phyloP scores from a whole-genome alignment of 2,113 vertebrate genomes.

The Xenopus laevis region DNA sequence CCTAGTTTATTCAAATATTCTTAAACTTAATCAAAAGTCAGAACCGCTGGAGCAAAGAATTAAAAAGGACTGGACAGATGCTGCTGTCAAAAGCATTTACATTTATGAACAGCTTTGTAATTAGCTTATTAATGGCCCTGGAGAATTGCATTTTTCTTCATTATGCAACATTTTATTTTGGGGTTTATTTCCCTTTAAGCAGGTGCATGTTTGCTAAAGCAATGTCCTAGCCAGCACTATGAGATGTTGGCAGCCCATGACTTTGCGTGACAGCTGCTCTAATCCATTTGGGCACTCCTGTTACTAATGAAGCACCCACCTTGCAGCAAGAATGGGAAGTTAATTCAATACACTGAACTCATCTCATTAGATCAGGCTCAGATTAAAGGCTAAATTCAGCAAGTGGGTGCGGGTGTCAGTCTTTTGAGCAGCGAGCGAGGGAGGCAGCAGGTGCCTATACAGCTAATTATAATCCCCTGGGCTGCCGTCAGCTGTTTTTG shows the following conservation, averaged over 20 bases:
- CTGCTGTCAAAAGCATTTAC: no score
- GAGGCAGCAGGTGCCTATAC: conserved; percentile 28
- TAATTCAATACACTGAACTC: not conserved
- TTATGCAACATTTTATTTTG: no score
- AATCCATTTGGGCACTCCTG: not conserved
- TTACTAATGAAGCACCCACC: not conserved
- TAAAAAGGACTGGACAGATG: no score
- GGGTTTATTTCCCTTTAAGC: not conserved
- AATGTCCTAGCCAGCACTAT: not conserved
- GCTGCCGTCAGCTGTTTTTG: conserved; percentile 27
- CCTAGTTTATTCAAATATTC: no score
- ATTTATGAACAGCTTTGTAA: no score
- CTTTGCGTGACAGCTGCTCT: not conserved
- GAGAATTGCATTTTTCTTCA: no score
- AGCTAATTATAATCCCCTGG: conserved; percentile 35
- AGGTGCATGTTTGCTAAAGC: not conserved
- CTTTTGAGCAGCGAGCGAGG: not conserved
- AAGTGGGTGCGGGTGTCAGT: not conserved
- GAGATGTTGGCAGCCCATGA: not conserved
- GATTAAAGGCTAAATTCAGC: conserved; percentile 14
- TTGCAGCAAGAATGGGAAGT: not conserved
- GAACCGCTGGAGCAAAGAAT: no score
- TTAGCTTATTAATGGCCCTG: no score
- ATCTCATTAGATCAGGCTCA: not conserved
- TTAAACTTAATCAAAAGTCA: no score